Evolutionary conservation across 37 sponge, comb jelly and placozoan species (phyloP), one percentile per base, ranked within the genome.

Genomic region (Bolinopsis microptera): DNA sequence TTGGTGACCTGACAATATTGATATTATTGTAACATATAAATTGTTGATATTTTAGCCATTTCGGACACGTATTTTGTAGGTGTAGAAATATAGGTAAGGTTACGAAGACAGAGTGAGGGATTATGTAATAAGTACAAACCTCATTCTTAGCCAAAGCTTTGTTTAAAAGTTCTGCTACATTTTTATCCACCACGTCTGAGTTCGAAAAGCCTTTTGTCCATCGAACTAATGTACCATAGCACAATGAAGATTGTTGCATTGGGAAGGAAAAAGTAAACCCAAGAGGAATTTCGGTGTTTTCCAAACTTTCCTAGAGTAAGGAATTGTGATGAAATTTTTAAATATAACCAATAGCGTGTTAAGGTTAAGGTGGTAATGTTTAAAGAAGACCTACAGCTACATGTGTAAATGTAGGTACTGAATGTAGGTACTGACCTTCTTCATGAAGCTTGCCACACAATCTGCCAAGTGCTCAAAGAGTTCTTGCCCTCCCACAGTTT

Each of bases 191-290:
- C 24, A 95, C 97, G 0, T 96, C 97, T 0, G 30, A 32, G 23
- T 96, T 95, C 30, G 72, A 38, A 88, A 99, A 99, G 31, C 95
- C 96, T 77, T 99, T 99, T 37, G 99, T 99, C 99, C 99, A 99
- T 0, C 94, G 93, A 38, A 95, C 92, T 16, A 95, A 69, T 18
- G 76, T 92, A 0, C 94, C 95, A n/a, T 30, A 38, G 61, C 80
- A 95, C 39, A 99, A 90, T 25, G 97, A 95, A 25, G 70, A 83
- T 93, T 99, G 97, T n/a, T 94, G 67, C 28, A 97, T 97, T 0
- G 99, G 99, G 75, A 99, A 99, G 16, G 99, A 99, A 94, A 99
- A 99, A n/a, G 99, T 99, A 93, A 97, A 97, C 25, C 99, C 99
- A 3, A 97, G 95, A 69, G 97, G 99, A 27, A 98, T 95, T 82